Base-by-base conservation (phyloP, 1,140 invertebrate genomes). In the Trichomalopsis sarcophagae region DNA sequence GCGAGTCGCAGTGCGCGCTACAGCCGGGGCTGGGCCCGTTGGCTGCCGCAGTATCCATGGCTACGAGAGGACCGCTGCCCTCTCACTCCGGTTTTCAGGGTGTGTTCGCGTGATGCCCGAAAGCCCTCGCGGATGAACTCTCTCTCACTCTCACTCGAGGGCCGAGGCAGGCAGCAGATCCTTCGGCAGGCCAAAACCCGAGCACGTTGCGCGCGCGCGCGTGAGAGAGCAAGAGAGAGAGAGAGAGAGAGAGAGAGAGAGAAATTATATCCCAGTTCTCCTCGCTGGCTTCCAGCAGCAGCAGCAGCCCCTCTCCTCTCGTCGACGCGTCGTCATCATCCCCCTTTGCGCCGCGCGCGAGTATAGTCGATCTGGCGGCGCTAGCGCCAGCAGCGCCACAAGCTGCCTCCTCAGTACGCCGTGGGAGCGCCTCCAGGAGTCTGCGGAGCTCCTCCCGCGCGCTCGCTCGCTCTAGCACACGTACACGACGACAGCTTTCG, bases 81-180 rank as follows among this genome's bases (percentile, higher is more conserved):
- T 44, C 40, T 44, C 40, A 9, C 40, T 44, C 40, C 27, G 27
- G 27, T 27, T 27, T 27, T 27, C 27, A 36, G 55, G 21, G 55
- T 62, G 47, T 50, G 47, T 14, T 27, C 68, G 27, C 10, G 14
- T 10, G 2, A n/a, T 23, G 66, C 10, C 68, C 23, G 2, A 10
- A 33, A 27, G 1, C 30, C 68, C 10, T 71, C 68, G 74, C 21
- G n/a, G 88, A 85, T 86, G 55, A 62, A n/a, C 2, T 62, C 27
- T 27, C 27, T 27, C 27, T 27, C 27, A 0, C 27, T 27, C 27
- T 27, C 55, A 11, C 9, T 44, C 9, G 55, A 62, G 88, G 88
- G 87, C 87, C 86, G 87, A 87, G 87, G 88, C 88, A 85, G 84
- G 66, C 86, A 33, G 88, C 27, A 71, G 84, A 82, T 87, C 84